Evolutionary conservation across 1,140 invertebrate species (phyloP), one percentile per base, ranked within the genome.

Genomic region (Drosophila lacertosa): DNA sequence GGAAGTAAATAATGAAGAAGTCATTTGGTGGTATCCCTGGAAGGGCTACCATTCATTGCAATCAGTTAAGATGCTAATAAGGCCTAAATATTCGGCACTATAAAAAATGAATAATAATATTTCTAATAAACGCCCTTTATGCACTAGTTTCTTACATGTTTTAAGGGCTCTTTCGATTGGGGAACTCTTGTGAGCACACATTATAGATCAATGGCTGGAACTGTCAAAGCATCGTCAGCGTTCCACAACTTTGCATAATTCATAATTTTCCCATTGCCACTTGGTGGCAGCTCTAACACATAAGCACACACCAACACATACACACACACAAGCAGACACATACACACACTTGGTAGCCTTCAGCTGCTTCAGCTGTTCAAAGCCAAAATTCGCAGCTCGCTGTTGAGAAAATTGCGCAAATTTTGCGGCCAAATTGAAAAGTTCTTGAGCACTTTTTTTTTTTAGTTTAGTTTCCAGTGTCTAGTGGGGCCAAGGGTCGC

Each of bases 341-440:
- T n/a, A n/a, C n/a, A 51, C 29, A 55, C 33, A 26, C 35, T 26
- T 2, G 20, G 22, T 22, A 24, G 48, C 16, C 7, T 10, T 4
- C 20, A 18, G 20, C 7, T 24, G 13, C 13, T 22, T 13, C 24
- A 39, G 11, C 24, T 35, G 47, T 54, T 40, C 22, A 16, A 32
- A 9, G 11, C 18, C 35, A 51, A 44, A 58, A 32, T 50, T 48
- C 24, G 37, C 39, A 26, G 13, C 44, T 48, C 29, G 55, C 55
- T 37, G 16, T 48, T 62, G 54, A 69, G 77, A 57, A 84, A 86
- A 86, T 73, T 69, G 67, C 59, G 53, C 77, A 77, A 88, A 86
- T 81, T 88, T 51, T 74, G 70, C 47, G 35, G 65, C 74, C 73
- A 77, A 86, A 88, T 77, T 88, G 81, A 81, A 88, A 86, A 86